A percentile compares a stretch with the other conserved stretches of the same genome.
These are phyloP conservation scores for Napeogenes sylphis DNA, from an alignment of 2,888 invertebrate species.

Conservation along the genomic window DNA sequence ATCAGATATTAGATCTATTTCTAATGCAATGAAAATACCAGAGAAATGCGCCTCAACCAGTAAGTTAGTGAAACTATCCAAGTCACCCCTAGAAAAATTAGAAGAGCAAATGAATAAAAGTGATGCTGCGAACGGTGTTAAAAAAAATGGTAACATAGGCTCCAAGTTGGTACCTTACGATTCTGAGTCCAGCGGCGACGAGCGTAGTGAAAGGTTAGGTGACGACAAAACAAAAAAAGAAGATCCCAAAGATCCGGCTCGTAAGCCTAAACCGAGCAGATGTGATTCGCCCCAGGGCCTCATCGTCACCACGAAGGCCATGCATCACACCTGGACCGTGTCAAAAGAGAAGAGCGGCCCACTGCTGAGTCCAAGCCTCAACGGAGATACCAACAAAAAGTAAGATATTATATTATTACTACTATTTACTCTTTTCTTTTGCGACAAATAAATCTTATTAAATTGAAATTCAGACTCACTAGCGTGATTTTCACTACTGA, in stretches of 20 bases:
- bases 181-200: slow-evolving; percentile 76
- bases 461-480: too few species aligned
- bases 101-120: slow-evolving; percentile 70
- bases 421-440: background rate
- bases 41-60: slow-evolving; percentile 52
- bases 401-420: slow-evolving; percentile 35
- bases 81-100: slow-evolving; percentile 65
- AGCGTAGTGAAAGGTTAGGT: slow-evolving; percentile 41
- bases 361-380: slow-evolving; percentile 67
- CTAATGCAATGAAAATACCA: slow-evolving; percentile 40
- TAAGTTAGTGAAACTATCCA: slow-evolving; percentile 56
- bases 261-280: slow-evolving; percentile 56
- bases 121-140: slow-evolving; percentile 45
- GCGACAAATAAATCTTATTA: too few species aligned
- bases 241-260: slow-evolving; percentile 34
- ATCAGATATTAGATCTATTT: slow-evolving; percentile 46
- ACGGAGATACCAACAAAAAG: slow-evolving; percentile 70
- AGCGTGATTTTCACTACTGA: too few species aligned
- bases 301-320: slow-evolving; percentile 60
- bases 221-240: slow-evolving; percentile 38
- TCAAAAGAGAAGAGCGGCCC: slow-evolving; percentile 62
- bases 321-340: slow-evolving; percentile 68
- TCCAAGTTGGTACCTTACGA: slow-evolving; percentile 79
- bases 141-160: slow-evolving; percentile 49
- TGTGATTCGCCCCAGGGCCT: slow-evolving; percentile 54